Percentiles rank a stretch among this genome's conserved stretches.
Evolutionary conservation across 2,888 invertebrate species (phyloP).

Genomic region (Loripinus fragilis): DNA sequence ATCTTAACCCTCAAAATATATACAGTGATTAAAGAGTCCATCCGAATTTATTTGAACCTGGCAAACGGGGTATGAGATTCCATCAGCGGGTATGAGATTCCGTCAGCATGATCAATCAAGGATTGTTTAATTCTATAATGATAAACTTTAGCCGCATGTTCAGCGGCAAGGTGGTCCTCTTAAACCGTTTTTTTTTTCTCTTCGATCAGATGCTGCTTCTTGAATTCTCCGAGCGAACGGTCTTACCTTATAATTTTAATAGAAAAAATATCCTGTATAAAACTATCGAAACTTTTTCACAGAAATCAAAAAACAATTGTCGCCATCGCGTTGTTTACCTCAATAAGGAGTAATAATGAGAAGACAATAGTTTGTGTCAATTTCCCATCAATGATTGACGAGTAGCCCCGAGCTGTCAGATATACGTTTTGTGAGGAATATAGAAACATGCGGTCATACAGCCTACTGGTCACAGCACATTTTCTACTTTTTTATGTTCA

Average conservation of each 20-base stretch:
- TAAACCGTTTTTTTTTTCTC: no score
- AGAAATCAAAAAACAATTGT: neutral
- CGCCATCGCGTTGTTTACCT: neutral
- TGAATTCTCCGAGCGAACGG: neutral
- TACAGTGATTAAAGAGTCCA: no score
- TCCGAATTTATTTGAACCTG: no score
- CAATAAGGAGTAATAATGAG: conserved; percentile 14
- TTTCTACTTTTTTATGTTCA: conserved; percentile 39
- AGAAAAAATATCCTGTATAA: neutral
- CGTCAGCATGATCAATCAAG: no score
- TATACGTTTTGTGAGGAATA: neutral
- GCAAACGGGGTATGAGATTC: no score
- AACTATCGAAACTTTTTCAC: neutral
- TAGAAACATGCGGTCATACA: neutral
- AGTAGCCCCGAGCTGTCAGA: neutral
- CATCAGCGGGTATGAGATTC: no score
- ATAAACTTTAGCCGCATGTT: no score
- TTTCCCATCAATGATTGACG: neutral
- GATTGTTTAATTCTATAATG: no score
- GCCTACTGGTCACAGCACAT: conserved; percentile 12
- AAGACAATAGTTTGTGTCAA: conserved; percentile 6
- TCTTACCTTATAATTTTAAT: neutral
- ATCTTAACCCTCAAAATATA: no score
- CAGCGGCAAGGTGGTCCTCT: no score
- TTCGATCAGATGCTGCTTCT: no score